Evolutionary conservation across 2,888 invertebrate genomes (phyloP).

Genomic region (Nomada fucata): DNA sequence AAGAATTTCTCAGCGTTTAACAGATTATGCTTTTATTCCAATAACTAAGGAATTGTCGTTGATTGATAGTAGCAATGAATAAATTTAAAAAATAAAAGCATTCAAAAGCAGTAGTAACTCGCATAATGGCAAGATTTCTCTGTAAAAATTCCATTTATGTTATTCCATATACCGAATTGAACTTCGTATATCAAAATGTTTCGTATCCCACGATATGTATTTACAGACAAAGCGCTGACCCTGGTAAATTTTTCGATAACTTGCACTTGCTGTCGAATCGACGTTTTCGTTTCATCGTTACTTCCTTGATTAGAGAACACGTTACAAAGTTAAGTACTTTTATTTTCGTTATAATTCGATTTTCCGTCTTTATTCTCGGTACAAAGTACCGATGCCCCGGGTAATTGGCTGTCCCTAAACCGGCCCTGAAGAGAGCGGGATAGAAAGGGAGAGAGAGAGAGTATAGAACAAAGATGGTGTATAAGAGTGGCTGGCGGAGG

Average conservation of each 20-base stretch:
- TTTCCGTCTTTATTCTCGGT: constrained; percentile 70
- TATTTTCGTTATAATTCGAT: constrained; percentile 72
- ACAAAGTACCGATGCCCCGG: constrained; percentile 72
- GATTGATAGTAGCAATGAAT: too few species aligned
- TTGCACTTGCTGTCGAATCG: constrained; percentile 25
- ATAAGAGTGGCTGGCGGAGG: constrained; percentile 50
- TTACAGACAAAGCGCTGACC: constrained; percentile 32
- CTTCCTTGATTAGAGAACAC: constrained; percentile 65
- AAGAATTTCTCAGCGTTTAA: not conserved
- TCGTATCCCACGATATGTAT: constrained; percentile 18
- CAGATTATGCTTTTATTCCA: not conserved
- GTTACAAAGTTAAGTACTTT: constrained; percentile 65
- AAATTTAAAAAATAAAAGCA: not conserved
- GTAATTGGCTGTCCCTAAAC: constrained; percentile 69
- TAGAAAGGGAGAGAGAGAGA: constrained; percentile 54
- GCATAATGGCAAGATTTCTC: not conserved
- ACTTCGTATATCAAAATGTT: constrained; percentile 7
- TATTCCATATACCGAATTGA: not conserved
- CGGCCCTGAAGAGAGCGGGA: constrained; percentile 69
- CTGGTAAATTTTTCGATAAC: constrained; percentile 33
- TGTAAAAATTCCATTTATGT: not conserved
- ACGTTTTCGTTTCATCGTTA: constrained; percentile 66
- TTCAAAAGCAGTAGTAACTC: not conserved
- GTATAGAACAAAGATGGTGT: constrained; percentile 65
- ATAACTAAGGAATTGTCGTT: not conserved